Conservation (phyloP, 2,888 invertebrate genomes). For the Crocallis elinguaria region DNA sequence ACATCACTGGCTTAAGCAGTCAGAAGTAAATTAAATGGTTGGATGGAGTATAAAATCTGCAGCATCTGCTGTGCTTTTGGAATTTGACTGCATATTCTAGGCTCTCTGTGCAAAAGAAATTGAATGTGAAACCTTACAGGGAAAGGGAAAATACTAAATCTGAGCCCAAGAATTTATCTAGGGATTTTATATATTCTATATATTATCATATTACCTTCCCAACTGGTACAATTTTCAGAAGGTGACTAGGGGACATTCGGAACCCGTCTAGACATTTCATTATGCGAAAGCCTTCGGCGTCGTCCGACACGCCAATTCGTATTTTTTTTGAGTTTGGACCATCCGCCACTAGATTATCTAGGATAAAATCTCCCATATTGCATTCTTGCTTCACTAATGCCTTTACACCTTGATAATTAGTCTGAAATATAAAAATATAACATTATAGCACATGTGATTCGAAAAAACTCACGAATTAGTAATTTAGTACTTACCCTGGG, state of each 20-base stretch:
- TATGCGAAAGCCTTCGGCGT: constrained; percentile 60
- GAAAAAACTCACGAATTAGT: not conserved
- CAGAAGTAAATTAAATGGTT: no score
- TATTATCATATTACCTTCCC: constrained; percentile 49
- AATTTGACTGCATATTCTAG: no score
- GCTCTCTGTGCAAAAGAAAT: no score
- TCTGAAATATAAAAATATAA: constrained; percentile 47
- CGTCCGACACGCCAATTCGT: constrained; percentile 65
- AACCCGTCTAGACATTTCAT: constrained; percentile 69
- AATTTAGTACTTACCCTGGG: constrained; percentile 52
- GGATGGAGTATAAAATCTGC: no score
- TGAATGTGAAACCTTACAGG: no score
- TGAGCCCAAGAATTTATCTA: no score
- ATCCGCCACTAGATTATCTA: constrained; percentile 63
- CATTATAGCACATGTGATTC: not conserved
- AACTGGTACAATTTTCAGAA: constrained; percentile 60
- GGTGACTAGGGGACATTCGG: constrained; percentile 52
- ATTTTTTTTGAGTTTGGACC: constrained; percentile 63
- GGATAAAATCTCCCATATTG: constrained; percentile 66
- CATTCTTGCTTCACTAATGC: constrained; percentile 64
- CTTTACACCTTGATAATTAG: constrained; percentile 69
- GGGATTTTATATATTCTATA: not conserved
- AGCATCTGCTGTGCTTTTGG: no score
- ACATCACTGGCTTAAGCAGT: no score
- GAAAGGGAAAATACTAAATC: no score